These are phyloP conservation scores for Mayetiola destructor DNA, from an alignment of 2,888 invertebrate species.

Conservation along the genomic window DNA sequence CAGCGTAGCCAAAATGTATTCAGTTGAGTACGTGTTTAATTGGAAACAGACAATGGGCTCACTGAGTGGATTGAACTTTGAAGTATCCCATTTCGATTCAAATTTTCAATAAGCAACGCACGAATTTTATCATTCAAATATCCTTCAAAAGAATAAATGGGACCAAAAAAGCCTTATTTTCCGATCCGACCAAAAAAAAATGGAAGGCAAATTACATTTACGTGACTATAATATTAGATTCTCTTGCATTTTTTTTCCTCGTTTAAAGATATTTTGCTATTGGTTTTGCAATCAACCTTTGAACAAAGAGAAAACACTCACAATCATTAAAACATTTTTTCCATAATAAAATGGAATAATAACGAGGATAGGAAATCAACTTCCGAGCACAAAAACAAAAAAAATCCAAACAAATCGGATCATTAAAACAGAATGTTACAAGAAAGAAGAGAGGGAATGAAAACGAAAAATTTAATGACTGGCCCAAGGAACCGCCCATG, in stretches of 20 bases:
- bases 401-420: background rate
- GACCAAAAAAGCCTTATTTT: background rate
- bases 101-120: constrained; percentile 2
- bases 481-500: no score
- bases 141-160: background rate
- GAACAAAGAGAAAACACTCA: background rate
- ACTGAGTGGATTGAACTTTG: no score
- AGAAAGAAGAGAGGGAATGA: background rate
- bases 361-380: no score
- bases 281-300: constrained; percentile 4
- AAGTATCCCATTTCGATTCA: no score
- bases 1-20: no score
- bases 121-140: no score
- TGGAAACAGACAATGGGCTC: no score
- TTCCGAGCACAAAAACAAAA: no score
- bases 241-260: background rate
- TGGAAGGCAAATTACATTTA: constrained; percentile 10
- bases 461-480: constrained; percentile 1
- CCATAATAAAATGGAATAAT: no score
- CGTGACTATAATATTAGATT: constrained; percentile 4
- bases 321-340: no score
- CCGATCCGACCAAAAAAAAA: background rate
- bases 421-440: constrained; percentile 3
- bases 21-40: no score
- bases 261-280: background rate